Conservation (phyloP, 1,140 invertebrate genomes). For the Copidosoma floridanum region DNA sequence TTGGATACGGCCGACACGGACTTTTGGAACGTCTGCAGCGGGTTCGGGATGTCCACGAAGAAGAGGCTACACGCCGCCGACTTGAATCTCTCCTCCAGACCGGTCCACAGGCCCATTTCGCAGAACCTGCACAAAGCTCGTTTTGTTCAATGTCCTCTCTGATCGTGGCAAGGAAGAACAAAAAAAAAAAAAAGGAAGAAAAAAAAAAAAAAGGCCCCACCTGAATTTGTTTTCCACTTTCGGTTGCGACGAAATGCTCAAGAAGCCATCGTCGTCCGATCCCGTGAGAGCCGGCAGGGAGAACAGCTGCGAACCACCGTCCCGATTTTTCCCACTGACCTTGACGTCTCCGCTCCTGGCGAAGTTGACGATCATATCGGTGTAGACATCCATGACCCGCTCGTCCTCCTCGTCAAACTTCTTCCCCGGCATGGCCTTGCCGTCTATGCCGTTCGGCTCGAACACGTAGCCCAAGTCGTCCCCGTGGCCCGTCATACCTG, state of each 20-base stretch:
- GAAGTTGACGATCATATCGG: constrained; percentile 66
- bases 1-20: background rate
- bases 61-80: constrained; percentile 51
- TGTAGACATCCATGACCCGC: constrained; percentile 63
- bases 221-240: constrained; percentile 57
- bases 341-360: constrained; percentile 54
- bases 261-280: constrained; percentile 57
- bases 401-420: constrained; percentile 58
- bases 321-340: constrained; percentile 12
- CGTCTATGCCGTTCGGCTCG: constrained; percentile 61
- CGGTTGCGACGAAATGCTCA: constrained; percentile 57
- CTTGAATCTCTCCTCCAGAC: constrained; percentile 55
- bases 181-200: background rate
- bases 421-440: constrained; percentile 51
- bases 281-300: constrained; percentile 50
- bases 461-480: constrained; percentile 71
- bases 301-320: background rate
- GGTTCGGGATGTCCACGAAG: constrained; percentile 7
- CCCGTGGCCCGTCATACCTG: constrained; percentile 61
- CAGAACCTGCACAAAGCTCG: constrained; percentile 53
- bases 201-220: constrained; percentile 37
- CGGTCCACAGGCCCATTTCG: constrained; percentile 63
- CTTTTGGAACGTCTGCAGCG: constrained; percentile 12
- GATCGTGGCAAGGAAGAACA: too few species aligned
- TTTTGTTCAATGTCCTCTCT: background rate